A percentile compares a stretch with the other conserved stretches of the same genome.
Conservation (phyloP, 2,888 invertebrate genomes). For the Ophioninae sp. region DNA sequence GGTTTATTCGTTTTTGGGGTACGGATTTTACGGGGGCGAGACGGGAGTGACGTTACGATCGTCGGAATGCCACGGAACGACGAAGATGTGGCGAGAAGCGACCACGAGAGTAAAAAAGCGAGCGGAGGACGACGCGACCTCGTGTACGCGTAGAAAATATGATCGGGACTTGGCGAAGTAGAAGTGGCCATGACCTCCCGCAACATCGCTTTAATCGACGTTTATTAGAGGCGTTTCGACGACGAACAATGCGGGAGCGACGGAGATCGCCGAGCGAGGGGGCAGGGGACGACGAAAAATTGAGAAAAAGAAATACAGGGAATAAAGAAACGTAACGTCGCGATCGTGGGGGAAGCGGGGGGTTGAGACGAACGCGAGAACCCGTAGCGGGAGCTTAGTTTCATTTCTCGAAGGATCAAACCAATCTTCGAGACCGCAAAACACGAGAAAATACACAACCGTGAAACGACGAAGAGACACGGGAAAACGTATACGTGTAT, state of each 20-base stretch:
- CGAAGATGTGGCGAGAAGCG: neutral
- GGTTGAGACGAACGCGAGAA: neutral
- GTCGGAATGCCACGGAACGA: neutral
- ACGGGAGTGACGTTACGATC: neutral
- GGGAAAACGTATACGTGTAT: constrained; percentile 2
- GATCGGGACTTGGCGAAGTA: constrained; percentile 11
- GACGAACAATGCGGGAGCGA: neutral
- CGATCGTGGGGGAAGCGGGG: neutral
- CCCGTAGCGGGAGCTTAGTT: constrained; percentile 9
- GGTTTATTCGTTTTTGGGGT: neutral
- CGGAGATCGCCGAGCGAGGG: neutral
- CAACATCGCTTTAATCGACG: constrained; percentile 54
- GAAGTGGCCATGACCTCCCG: constrained; percentile 45
- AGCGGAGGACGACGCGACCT: neutral
- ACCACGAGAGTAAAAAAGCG: constrained; percentile 6
- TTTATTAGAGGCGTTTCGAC: constrained; percentile 52
- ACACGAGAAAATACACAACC: constrained; percentile 2
- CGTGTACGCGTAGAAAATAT: neutral
- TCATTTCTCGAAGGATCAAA: constrained; percentile 44
- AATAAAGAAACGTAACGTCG: neutral
- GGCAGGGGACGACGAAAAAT: neutral
- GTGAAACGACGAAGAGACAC: neutral
- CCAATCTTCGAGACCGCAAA: constrained; percentile 7
- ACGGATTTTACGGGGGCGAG: neutral
- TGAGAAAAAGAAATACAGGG: neutral